A percentile compares a stretch with the other conserved stretches of the same genome.
Conservation (phyloP, 2,113 vertebrate species). For the Melanerpes aurifrons region DNA sequence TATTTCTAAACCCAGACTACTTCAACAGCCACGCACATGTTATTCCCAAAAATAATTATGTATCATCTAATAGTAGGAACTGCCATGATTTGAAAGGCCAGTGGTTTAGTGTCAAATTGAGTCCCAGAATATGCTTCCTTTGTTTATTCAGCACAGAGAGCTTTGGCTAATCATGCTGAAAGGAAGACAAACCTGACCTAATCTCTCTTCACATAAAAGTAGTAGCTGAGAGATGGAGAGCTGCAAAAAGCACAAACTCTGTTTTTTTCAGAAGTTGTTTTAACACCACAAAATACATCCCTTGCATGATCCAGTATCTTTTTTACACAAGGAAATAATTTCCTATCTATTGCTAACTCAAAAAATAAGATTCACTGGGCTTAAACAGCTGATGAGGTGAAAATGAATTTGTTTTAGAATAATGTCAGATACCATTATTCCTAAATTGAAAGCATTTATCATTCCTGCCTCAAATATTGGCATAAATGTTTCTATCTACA, state of each 20-base stretch:
- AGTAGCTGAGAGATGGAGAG: not conserved
- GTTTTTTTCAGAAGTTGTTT: not conserved
- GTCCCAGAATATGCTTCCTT: not conserved
- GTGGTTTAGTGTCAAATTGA: not conserved
- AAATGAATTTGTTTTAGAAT: not conserved
- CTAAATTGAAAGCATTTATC: not conserved
- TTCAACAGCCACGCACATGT: not conserved
- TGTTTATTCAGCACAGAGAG: not conserved
- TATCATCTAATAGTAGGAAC: not conserved
- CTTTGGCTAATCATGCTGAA: not conserved
- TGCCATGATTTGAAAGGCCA: not conserved
- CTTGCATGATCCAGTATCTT: not conserved
- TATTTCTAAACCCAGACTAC: conserved; percentile 42
- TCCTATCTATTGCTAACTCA: not conserved
- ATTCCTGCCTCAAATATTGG: not conserved
- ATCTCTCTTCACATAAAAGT: not conserved
- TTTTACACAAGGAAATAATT: not conserved
- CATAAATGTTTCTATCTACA: not conserved
- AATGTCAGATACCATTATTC: not conserved
- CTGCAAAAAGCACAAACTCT: not conserved
- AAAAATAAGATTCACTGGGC: not conserved
- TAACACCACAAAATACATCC: not conserved
- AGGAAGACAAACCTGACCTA: not conserved
- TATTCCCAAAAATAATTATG: not conserved
- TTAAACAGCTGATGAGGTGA: not conserved